A percentile compares a stretch with the other conserved stretches of the same genome.
Conservation (phyloP, 2,113 vertebrate species). For the Phylloscopus trochiloides region DNA sequence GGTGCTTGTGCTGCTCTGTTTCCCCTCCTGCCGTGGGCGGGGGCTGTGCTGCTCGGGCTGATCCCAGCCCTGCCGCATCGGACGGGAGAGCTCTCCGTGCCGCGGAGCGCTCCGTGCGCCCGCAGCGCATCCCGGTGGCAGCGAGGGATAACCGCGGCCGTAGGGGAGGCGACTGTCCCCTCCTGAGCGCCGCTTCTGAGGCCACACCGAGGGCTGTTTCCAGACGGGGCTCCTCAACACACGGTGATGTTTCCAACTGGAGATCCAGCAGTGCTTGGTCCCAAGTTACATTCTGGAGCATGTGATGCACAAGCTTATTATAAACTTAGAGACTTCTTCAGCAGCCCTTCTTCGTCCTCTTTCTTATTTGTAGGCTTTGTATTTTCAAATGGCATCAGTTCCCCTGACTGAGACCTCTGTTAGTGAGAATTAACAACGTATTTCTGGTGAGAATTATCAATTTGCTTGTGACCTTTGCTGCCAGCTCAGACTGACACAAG, state of each 20-base stretch:
- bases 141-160: neutral
- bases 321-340: neutral
- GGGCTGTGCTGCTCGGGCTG: fast-evolving
- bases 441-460: neutral
- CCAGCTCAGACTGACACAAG: neutral
- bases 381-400: neutral
- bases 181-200: fast-evolving
- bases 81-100: neutral
- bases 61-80: neutral
- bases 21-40: neutral
- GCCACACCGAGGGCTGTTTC: fast-evolving
- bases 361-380: neutral
- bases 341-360: neutral
- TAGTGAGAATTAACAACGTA: neutral
- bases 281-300: neutral
- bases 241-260: fast-evolving
- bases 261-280: neutral
- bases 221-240: neutral
- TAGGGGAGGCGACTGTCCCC: fast-evolving
- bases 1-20: neutral
- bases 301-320: neutral
- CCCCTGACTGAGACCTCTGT: neutral
- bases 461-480: neutral
- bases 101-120: neutral
- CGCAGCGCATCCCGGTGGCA: neutral